Base-by-base conservation (phyloP, 2,113 vertebrate species). In the Pleuronectes platessa region DNA sequence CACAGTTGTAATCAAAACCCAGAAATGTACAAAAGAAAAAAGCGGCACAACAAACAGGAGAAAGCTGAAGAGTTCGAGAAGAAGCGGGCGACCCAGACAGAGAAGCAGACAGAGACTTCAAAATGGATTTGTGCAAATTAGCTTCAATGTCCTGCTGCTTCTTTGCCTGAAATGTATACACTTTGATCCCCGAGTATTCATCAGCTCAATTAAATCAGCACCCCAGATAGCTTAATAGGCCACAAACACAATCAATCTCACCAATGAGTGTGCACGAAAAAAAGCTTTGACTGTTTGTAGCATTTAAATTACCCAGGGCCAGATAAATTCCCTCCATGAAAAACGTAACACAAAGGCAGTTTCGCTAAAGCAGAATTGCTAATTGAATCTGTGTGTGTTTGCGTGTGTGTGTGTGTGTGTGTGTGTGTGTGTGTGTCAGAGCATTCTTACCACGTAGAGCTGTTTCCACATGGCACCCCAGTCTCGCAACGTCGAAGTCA, bases 401-500 rank as follows among this genome's bases (percentile, higher is more conserved):
- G 26, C 4, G 26, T 26, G 26, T 26, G 26, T 26, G 2, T 26
- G 26, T 26, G 26, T 27, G 26, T 27, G 26, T 31, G 31, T 31
- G 31, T 7, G 31, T 31, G 31, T 7, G 6, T 6, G 31, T 8
- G 31, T 31, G 31, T 31, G 31, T 31, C 6, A 31, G 31, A 31
- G 27, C 1, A 7, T 20, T 74, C 86, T 53, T 94, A 97, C 98
- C 94, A 99, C 97, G 79, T 98, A 99, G 74, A 99, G 97, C 60
- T 97, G 97, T 77, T 99, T 99, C 98, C 98, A 99, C 96, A 99
- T 98, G 21, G 95, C 93, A 14, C 98, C 98, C 98, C 98, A 99
- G 90, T 99, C 98, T 90, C 98, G 94, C 83, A 99, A 86, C 3
- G 98, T 99, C 27, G 95, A 97, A 2, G 98, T 99, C 98, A 99